These are phyloP conservation scores for Campoplex capitator DNA, from an alignment of 2,888 invertebrate species.

Conservation along the genomic window DNA sequence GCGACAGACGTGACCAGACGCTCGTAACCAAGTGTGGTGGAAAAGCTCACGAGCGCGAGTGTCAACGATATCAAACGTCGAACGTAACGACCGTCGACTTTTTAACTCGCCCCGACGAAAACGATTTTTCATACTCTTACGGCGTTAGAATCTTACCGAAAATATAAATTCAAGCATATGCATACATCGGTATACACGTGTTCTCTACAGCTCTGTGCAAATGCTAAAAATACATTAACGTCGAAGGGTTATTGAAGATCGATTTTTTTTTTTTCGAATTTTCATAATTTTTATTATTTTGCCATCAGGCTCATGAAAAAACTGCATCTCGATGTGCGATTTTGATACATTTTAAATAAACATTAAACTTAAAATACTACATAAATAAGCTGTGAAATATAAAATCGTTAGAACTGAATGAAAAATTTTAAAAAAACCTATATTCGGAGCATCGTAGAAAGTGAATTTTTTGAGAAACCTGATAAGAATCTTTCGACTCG, in stretches of 20 bases:
- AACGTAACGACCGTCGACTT: slow-evolving; percentile 6
- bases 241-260: neutral
- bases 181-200: neutral
- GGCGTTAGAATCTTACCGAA: neutral
- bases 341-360: neutral
- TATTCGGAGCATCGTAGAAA: slow-evolving; percentile 14
- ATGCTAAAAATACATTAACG: neutral
- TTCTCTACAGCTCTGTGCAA: neutral
- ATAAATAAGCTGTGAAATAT: neutral
- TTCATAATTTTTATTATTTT: neutral
- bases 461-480: slow-evolving; percentile 19
- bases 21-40: slow-evolving; percentile 57
- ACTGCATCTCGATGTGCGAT: neutral
- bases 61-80: slow-evolving; percentile 57
- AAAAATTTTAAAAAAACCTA: neutral
- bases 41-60: slow-evolving; percentile 57
- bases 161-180: neutral
- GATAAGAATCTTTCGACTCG: slow-evolving; percentile 22
- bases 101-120: neutral
- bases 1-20: slow-evolving; percentile 60
- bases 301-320: neutral
- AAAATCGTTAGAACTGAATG: neutral
- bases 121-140: neutral
- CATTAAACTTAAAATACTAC: neutral
- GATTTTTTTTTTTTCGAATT: neutral